phyloP scores from a whole-genome alignment of 2,113 vertebrate genomes.

The Helogale parvula region DNA sequence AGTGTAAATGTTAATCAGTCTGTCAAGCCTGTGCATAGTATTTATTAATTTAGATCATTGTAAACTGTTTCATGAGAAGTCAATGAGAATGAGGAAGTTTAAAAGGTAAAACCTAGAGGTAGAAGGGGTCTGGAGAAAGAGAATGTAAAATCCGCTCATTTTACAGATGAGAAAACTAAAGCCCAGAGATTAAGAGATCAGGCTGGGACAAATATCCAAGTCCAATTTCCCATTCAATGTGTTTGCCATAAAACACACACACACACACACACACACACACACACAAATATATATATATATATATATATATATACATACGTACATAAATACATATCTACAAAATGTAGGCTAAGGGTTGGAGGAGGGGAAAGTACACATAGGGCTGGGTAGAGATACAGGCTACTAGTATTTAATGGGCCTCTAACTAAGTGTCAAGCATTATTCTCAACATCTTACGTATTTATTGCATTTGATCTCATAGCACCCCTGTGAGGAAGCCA shows the following conservation, averaged over 20 bases:
- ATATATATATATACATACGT: not conserved
- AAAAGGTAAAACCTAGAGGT: not conserved
- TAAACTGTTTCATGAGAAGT: not conserved
- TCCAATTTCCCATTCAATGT: not conserved
- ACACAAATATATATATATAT: not conserved
- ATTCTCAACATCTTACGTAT: not conserved
- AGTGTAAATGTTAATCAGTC: not conserved
- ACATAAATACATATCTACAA: not conserved
- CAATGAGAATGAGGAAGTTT: not conserved
- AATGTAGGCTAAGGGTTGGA: not conserved
- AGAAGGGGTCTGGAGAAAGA: not conserved
- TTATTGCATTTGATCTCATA: not conserved
- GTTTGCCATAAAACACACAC: not conserved
- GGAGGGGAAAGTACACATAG: not conserved
- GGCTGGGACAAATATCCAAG: not conserved
- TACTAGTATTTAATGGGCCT: not conserved
- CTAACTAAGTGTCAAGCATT: not conserved
- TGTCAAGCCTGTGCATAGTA: not conserved
- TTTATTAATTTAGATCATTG: conserved; percentile 1
- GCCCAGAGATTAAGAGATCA: not conserved
- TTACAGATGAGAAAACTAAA: conserved; percentile 20
- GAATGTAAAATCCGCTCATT: not conserved
- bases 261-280: not conserved
- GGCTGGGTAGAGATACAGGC: not conserved
- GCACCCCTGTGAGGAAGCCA: not conserved